A percentile compares a stretch with the other conserved stretches of the same genome.
phyloP scores from a whole-genome alignment of 2,888 invertebrate genomes.

The Trissolcus japonicus region DNA sequence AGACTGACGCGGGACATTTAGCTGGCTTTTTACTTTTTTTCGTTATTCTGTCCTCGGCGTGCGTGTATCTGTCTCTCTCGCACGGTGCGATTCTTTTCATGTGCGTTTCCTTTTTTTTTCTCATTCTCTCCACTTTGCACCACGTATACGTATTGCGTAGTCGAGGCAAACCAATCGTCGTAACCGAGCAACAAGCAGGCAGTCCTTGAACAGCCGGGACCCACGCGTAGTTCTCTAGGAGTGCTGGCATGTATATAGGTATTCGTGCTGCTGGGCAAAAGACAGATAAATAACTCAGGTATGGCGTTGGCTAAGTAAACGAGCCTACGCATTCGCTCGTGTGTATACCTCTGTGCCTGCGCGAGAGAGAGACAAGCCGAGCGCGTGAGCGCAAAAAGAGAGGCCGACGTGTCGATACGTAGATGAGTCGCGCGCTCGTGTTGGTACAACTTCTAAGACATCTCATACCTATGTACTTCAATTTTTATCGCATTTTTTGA shows the following conservation, averaged over 20 bases:
- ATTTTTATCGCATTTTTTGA: slow-evolving; percentile 55
- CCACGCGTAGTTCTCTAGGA: slow-evolving; percentile 69
- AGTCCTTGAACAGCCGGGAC: slow-evolving; percentile 75
- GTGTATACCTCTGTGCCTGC: slow-evolving; percentile 59
- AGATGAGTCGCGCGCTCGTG: slow-evolving; percentile 40
- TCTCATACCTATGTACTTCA: slow-evolving; percentile 51
- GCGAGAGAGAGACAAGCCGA: slow-evolving; percentile 42
- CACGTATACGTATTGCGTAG: slow-evolving; percentile 60
- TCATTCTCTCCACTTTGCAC: slow-evolving; percentile 55
- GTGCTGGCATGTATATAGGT: slow-evolving; percentile 64
- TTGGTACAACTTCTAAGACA: slow-evolving; percentile 49
- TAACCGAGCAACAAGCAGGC: slow-evolving; percentile 60
- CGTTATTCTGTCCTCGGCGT: too few relatives aligned
- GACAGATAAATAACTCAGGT: slow-evolving; percentile 74
- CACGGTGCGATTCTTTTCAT: slow-evolving; percentile 37
- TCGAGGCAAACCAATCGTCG: slow-evolving; percentile 58
- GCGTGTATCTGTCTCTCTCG: slow-evolving; percentile 3
- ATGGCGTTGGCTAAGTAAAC: slow-evolving; percentile 73
- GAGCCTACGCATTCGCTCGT: slow-evolving; percentile 69
- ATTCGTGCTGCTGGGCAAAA: slow-evolving; percentile 71
- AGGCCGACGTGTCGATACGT: slow-evolving; percentile 47
- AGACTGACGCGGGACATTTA: slow-evolving; percentile 51
- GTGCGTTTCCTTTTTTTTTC: slow-evolving; percentile 52
- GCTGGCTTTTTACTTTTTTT: background rate
- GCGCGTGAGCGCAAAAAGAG: slow-evolving; percentile 49